A percentile compares a stretch with the other conserved stretches of the same genome.
Conservation (phyloP, 2,113 vertebrate species). For the Indri indri region DNA sequence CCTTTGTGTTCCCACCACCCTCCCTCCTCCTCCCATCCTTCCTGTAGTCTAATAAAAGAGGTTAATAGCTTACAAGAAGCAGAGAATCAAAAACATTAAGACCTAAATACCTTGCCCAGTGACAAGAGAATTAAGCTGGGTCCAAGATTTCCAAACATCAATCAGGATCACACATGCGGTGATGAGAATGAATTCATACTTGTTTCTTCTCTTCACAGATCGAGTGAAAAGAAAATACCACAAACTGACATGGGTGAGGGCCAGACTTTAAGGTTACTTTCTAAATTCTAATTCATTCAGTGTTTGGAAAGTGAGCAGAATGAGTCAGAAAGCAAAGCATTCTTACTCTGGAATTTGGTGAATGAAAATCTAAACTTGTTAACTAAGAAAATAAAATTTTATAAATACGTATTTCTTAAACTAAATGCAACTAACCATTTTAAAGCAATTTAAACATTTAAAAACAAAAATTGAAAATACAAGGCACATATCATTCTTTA, state of each 20-base stretch:
- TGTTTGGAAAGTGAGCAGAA: background rate
- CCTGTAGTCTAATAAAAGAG: conserved; percentile 68
- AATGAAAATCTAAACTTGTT: background rate
- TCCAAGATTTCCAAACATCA: conserved; percentile 14
- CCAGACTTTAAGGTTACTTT: background rate
- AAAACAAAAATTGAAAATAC: background rate
- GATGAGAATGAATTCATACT: background rate
- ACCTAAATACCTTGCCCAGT: conserved; percentile 3
- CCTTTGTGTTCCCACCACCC: conserved; percentile 26
- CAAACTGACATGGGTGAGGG: background rate
- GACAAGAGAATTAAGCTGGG: conserved; percentile 10
- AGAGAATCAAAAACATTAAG: conserved; percentile 56
- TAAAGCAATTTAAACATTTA: background rate
- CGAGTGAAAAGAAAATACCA: background rate
- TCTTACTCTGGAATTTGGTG: background rate
- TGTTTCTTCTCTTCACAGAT: background rate
- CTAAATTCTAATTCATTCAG: background rate
- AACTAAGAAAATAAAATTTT: background rate
- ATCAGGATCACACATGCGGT: background rate
- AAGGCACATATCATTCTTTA: background rate
- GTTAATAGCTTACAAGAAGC: conserved; percentile 61
- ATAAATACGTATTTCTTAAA: background rate
- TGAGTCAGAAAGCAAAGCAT: conserved; percentile 22
- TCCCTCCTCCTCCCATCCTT: conserved; percentile 28
- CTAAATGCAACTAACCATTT: background rate